A percentile compares a stretch with the other conserved stretches of the same genome.
These are phyloP conservation scores for Eumacrocentrus americanus DNA, from an alignment of 2,888 invertebrate species.

Conservation along the genomic window DNA sequence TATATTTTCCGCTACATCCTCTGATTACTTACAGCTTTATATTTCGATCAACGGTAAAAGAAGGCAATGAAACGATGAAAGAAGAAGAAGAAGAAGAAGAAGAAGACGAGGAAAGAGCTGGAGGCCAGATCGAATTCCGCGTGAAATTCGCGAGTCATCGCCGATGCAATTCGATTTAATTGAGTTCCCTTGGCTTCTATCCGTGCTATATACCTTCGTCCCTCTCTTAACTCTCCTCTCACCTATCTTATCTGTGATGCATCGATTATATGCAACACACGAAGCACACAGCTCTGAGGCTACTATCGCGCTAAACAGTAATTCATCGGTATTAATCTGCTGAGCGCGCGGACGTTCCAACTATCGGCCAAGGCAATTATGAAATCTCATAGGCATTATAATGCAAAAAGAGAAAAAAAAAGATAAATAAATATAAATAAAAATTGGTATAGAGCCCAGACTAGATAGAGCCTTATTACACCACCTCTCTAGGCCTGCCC, in stretches of 20 bases:
- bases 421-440: too few relatives aligned
- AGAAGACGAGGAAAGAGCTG: slow-evolving; percentile 20
- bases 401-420: slow-evolving; percentile 17
- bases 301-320: slow-evolving; percentile 34
- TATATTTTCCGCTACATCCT: slow-evolving; percentile 17
- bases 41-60: slow-evolving; percentile 11
- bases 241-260: slow-evolving; percentile 37
- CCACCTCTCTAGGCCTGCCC: too few relatives aligned
- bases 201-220: neutral
- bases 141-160: slow-evolving; percentile 39
- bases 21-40: slow-evolving; percentile 22
- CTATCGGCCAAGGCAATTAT: slow-evolving; percentile 35
- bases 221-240: slow-evolving; percentile 13
- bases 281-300: slow-evolving; percentile 16
- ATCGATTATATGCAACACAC: slow-evolving; percentile 37
- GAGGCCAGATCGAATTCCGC: slow-evolving; percentile 33
- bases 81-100: slow-evolving; percentile 8
- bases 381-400: slow-evolving; percentile 30
- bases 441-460: neutral
- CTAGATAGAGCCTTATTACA: slow-evolving; percentile 8
- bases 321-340: slow-evolving; percentile 41
- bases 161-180: slow-evolving; percentile 43
- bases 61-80: neutral
- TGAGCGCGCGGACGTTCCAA: slow-evolving; percentile 28
- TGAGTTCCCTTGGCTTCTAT: slow-evolving; percentile 36